Evolutionary conservation across 2,888 invertebrate species (phyloP).

Genomic region (Ophioninae sp.): DNA sequence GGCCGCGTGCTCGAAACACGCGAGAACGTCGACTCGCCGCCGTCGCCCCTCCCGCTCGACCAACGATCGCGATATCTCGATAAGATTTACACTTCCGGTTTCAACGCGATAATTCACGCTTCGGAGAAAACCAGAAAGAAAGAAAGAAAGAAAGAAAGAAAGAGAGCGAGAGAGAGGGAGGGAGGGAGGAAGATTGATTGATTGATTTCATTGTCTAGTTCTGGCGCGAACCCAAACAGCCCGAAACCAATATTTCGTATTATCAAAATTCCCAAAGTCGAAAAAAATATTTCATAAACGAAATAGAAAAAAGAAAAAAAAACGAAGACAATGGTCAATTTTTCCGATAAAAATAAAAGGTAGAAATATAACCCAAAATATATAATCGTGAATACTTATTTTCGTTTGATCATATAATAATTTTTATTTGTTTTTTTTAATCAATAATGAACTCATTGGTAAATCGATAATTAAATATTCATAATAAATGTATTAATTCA

Average conservation of each 20-base stretch:
- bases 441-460: too few species aligned
- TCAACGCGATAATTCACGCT: slow-evolving; percentile 45
- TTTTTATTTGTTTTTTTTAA: too few species aligned
- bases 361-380: background rate
- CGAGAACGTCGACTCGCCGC: slow-evolving; percentile 56
- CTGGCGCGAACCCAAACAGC: background rate
- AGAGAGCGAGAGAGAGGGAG: background rate
- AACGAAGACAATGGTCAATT: background rate
- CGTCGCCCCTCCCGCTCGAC: background rate
- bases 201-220: background rate
- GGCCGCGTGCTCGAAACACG: slow-evolving; percentile 56
- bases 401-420: too few species aligned
- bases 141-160: slow-evolving; percentile 10
- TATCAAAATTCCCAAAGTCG: background rate
- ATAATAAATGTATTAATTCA: too few species aligned
- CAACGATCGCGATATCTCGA: slow-evolving; percentile 55
- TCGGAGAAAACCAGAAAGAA: slow-evolving; percentile 12
- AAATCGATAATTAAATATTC: too few species aligned
- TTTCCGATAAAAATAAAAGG: background rate
- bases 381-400: background rate
- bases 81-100: slow-evolving; percentile 61
- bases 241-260: background rate
- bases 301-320: background rate
- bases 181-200: background rate
- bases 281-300: background rate